Evolutionary conservation across 2,797 vertebrate species (phyloP), one percentile per base, ranked within the genome.

Genomic region (Gallinago stenura): DNA sequence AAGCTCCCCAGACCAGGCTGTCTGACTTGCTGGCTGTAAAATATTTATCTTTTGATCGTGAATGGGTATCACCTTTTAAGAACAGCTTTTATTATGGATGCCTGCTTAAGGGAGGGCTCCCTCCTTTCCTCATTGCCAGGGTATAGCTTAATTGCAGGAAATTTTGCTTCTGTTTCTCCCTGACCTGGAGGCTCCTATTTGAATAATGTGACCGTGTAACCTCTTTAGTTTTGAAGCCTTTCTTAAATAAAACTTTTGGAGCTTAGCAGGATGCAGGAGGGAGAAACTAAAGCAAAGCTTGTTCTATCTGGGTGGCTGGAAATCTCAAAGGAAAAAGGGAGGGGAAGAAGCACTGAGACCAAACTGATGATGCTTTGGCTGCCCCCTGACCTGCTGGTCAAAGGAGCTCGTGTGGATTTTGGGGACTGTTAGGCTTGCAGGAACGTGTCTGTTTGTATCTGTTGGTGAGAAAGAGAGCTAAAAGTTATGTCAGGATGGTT

Each of bases 81-180:
- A 68, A 3, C 41, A 41, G 6, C 43, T 87, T 79, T 62, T 20
- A 1, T 66, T 13, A 58, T 18, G 39, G 20, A 2, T 58, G 39
- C 12, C 24, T 58, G 2, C 28, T 20, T 0, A 75, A 24, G 3
- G 0, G 39, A 46, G 66, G 3, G 0, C 24, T 83, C 35, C 54
- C 33, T 93, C 50, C 70, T 69, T 45, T 75, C 68, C 56, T 87
- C 75, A 6, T 75, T 77, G 41, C 35, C 1, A 5, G 39, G 45
- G 17, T 53, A 48, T 6, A 8, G 21, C 37, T 87, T 90, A 57
- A 85, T 91, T 90, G 87, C 87, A 93, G 85, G 82, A 93, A 78
- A 48, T 66, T 78, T 46, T 37, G 37, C 83, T 94, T 95, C 83
- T 83, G 64, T 62, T 85, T 75, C 87, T 86, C 48, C 21, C 77